These are phyloP conservation scores for Oreochromis tanganicae DNA, from an alignment of 2,113 vertebrate genomes.

Conservation along the genomic window DNA sequence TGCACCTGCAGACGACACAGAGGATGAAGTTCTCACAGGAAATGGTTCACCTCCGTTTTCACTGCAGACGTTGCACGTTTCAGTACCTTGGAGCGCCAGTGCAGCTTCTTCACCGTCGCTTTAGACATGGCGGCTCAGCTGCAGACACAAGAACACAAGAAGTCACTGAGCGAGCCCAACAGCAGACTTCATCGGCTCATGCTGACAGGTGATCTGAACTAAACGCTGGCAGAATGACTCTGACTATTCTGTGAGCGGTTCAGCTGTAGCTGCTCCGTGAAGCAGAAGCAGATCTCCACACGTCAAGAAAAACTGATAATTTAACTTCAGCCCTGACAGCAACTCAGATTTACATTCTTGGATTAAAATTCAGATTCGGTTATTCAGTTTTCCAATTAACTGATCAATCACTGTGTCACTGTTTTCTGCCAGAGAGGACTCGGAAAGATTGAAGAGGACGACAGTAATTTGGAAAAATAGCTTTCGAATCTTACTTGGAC, in stretches of 20 bases:
- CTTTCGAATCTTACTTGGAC: neutral
- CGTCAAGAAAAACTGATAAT: neutral
- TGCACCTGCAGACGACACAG: constrained; percentile 57
- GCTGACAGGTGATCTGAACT: neutral
- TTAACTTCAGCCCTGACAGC: neutral
- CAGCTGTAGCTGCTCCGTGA: neutral
- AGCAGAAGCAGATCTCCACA: neutral
- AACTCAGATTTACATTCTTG: neutral
- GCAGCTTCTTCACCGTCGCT: constrained; percentile 74
- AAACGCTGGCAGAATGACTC: neutral
- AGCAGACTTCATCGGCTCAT: neutral
- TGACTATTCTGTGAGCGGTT: neutral
- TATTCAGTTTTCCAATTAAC: neutral
- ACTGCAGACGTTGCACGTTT: neutral
- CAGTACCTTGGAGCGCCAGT: constrained; percentile 73
- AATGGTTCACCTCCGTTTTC: neutral
- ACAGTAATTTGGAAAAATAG: neutral
- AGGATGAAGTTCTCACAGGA: neutral
- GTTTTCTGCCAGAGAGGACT: neutral
- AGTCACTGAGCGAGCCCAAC: neutral
- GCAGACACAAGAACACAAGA: neutral
- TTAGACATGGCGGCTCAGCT: constrained; percentile 75
- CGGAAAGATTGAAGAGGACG: neutral
- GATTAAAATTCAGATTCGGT: neutral
- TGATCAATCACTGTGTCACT: neutral